Conservation (phyloP, 2,888 invertebrate species). For the Sphecodes monilicornis region DNA sequence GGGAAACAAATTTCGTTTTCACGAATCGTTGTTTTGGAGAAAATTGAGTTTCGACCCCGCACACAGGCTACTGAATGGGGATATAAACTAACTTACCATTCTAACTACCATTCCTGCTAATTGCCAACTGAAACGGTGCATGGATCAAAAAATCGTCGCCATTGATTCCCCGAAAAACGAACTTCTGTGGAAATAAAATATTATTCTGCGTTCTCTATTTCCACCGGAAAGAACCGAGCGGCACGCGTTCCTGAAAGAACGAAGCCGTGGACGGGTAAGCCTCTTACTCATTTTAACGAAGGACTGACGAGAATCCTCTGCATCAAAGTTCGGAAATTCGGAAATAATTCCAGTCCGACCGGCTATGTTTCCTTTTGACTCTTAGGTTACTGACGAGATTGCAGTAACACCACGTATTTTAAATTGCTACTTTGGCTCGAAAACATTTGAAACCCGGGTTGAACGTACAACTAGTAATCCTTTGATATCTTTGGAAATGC, state of each 20-base stretch:
- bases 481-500: background rate
- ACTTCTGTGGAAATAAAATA: background rate
- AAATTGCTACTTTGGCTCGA: background rate
- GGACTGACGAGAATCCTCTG: background rate
- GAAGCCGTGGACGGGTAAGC: background rate
- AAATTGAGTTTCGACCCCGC: background rate
- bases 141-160: background rate
- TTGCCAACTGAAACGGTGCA: background rate
- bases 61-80: background rate
- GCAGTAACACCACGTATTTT: background rate
- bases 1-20: background rate
- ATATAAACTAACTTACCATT: background rate
- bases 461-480: background rate
- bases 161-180: background rate
- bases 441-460: background rate
- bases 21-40: conserved; percentile 1
- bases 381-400: background rate
- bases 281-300: background rate
- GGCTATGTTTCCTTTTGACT: background rate
- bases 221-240: background rate
- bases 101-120: background rate
- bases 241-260: background rate
- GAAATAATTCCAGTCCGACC: background rate
- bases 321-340: background rate
- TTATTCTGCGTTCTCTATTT: background rate